Conservation (phyloP, 2,797 vertebrate species). For the Lithobates sylvaticus region DNA sequence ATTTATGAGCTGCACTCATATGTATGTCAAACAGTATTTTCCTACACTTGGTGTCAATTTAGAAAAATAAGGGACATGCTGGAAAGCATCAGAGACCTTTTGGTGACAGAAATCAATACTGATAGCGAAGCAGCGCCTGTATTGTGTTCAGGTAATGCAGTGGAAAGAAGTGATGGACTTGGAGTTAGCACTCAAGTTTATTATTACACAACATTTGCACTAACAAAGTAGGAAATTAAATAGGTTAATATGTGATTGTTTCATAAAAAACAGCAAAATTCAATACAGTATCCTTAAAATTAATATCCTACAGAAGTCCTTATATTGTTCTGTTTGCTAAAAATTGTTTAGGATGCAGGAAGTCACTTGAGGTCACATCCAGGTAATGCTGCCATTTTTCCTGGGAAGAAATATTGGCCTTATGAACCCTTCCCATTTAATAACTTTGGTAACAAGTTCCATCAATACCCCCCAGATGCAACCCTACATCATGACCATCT, state of each 20-base stretch:
- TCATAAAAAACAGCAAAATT: background rate
- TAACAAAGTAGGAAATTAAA: background rate
- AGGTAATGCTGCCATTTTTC: no score
- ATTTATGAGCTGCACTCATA: slow-evolving; percentile 58
- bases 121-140: background rate
- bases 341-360: background rate
- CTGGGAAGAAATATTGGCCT: no score
- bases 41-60: background rate
- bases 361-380: no score
- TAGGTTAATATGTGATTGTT: background rate
- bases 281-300: background rate
- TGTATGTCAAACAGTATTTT: slow-evolving; percentile 29
- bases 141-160: background rate
- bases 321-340: background rate
- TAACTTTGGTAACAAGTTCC: no score
- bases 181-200: background rate
- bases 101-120: background rate
- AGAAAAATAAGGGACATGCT: background rate
- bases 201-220: background rate
- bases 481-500: no score
- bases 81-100: background rate
- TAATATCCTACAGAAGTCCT: background rate
- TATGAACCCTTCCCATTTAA: no score
- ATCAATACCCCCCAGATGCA: no score
- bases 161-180: background rate